These are phyloP conservation scores for Muscicapa striata DNA, from an alignment of 2,797 vertebrate species.

Conservation along the genomic window DNA sequence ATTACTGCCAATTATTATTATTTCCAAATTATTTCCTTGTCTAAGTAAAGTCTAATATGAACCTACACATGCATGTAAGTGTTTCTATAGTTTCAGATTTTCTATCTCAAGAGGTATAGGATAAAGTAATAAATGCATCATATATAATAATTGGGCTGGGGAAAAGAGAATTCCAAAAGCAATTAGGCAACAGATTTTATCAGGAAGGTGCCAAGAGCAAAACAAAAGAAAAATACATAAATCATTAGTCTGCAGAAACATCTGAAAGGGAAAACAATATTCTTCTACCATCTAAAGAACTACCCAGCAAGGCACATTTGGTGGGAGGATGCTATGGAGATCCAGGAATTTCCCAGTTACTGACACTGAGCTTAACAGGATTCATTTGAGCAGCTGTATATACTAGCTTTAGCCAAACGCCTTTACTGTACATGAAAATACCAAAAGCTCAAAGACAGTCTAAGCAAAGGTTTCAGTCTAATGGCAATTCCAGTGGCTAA, in stretches of 20 bases:
- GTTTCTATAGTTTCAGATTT: not conserved
- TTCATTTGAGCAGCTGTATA: not conserved
- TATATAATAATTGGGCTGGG: not conserved
- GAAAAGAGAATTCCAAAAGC: conserved; percentile 25
- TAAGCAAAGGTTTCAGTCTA: not conserved
- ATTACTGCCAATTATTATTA: not conserved
- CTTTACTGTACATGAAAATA: not conserved
- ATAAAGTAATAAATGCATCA: not conserved
- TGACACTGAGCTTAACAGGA: not conserved
- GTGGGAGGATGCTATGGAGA: not conserved
- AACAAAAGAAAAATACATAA: conserved; percentile 32
- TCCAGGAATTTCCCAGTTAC: conserved; percentile 37
- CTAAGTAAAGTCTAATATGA: not conserved
- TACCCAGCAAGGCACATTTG: not conserved
- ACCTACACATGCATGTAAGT: not conserved
- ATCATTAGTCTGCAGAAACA: not conserved
- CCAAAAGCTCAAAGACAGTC: not conserved
- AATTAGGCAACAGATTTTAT: conserved; percentile 52
- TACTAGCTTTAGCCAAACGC: conserved; percentile 28
- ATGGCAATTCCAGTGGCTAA: not conserved
- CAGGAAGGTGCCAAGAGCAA: not conserved
- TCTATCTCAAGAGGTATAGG: not conserved
- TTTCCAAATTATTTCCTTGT: not conserved
- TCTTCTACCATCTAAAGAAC: not conserved
- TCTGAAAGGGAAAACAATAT: conserved; percentile 18